phyloP scores from a whole-genome alignment of 2,797 vertebrate species.

The Microchirus variegatus region DNA sequence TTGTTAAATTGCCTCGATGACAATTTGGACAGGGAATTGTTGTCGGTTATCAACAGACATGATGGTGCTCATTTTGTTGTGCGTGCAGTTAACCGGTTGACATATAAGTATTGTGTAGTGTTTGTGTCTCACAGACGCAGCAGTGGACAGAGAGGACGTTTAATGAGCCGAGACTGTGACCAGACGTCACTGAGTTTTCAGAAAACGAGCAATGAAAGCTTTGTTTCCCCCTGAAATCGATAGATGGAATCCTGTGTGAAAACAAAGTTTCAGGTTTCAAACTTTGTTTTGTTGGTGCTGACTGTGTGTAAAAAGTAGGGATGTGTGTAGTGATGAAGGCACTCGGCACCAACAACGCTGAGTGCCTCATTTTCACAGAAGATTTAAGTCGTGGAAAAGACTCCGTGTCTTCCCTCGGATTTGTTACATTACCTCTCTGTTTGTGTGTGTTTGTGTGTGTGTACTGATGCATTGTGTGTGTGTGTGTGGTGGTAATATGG shows the following conservation, averaged over 20 bases:
- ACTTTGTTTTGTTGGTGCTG: background rate
- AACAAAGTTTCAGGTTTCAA: background rate
- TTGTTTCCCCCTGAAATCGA: too few species aligned
- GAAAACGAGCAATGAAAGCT: too few species aligned
- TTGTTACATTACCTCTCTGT: constrained; percentile 18
- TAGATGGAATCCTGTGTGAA: background rate
- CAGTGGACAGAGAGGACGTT: too few species aligned
- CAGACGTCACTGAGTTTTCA: too few species aligned
- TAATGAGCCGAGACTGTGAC: too few species aligned
- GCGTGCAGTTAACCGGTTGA: too few species aligned
- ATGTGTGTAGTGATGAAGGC: background rate
- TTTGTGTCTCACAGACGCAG: too few species aligned
- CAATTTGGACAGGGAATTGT: too few species aligned
- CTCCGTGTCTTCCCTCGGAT: constrained; percentile 23
- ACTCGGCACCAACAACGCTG: constrained; percentile 1
- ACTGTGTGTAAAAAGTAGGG: background rate
- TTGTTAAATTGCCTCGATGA: too few species aligned
- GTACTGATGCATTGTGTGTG: background rate
- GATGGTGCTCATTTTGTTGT: too few species aligned
- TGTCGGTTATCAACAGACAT: too few species aligned
- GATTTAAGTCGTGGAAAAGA: constrained; percentile 14
- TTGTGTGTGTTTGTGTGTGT: constrained; percentile 9
- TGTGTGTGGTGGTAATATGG: constrained; percentile 23
- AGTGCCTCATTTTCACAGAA: constrained; percentile 9
- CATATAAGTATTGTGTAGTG: too few species aligned